phyloP scores from a whole-genome alignment of 1,140 invertebrate genomes.

The Geopemphigus sp. region DNA sequence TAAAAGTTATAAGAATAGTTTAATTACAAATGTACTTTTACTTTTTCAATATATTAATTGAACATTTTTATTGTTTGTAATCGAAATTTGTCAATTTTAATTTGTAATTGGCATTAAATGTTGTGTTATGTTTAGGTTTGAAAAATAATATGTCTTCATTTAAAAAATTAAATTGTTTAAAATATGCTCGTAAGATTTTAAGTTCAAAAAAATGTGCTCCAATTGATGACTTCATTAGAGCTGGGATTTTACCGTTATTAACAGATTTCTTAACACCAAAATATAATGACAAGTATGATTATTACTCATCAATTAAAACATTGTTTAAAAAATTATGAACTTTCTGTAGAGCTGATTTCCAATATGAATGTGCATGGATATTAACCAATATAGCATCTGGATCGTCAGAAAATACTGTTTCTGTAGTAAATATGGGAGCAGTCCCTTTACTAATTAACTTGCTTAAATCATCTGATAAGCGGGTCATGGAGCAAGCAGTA shows the following conservation, averaged over 20 bases:
- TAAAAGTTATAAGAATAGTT: slow-evolving; percentile 11
- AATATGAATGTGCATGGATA: slow-evolving; percentile 98
- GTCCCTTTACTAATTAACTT: slow-evolving; percentile 80
- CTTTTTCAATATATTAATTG: not conserved
- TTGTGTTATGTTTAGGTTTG: not conserved
- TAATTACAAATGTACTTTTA: not conserved
- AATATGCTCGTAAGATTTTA: slow-evolving; percentile 82
- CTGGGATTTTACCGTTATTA: slow-evolving; percentile 83
- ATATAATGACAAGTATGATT: slow-evolving; percentile 43
- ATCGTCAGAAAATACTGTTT: slow-evolving; percentile 67
- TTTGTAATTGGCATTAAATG: too few relatives aligned
- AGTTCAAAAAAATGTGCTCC: slow-evolving; percentile 91
- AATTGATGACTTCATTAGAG: slow-evolving; percentile 83
- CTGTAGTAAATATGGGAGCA: slow-evolving; percentile 74
- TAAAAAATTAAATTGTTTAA: slow-evolving; percentile 55
- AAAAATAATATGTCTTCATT: not conserved
- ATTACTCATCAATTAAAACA: not conserved
- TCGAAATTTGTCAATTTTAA: not conserved
- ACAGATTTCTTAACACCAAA: slow-evolving; percentile 63
- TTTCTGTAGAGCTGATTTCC: slow-evolving; percentile 72
- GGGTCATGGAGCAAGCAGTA: slow-evolving; percentile 93
- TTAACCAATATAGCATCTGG: slow-evolving; percentile 94
- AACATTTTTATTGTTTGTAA: not conserved
- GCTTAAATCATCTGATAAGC: slow-evolving; percentile 67
- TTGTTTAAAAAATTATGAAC: not conserved